phyloP scores from a whole-genome alignment of 2,113 vertebrate genomes.

The Xenopus laevis region DNA sequence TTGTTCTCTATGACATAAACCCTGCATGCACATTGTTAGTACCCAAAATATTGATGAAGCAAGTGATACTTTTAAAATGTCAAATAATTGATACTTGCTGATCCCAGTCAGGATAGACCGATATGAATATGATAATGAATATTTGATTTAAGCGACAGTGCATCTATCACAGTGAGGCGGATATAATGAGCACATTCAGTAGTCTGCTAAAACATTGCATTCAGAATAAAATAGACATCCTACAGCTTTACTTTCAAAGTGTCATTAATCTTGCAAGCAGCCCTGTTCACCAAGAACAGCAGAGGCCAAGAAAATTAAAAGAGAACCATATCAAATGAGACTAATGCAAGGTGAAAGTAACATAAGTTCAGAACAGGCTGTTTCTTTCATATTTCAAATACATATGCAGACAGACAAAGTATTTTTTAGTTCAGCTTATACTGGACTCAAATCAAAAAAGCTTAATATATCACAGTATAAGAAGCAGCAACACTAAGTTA shows the following conservation, averaged over 20 bases:
- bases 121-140: too few species aligned
- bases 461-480: not conserved
- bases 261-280: conserved; percentile 24
- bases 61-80: too few species aligned
- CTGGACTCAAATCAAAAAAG: conserved; percentile 15
- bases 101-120: too few species aligned
- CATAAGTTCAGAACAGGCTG: conserved; percentile 29
- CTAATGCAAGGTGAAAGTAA: conserved; percentile 32
- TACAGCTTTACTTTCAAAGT: conserved; percentile 7
- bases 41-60: too few species aligned
- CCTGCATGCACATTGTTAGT: too few species aligned
- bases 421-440: conserved; percentile 5
- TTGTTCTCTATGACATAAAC: too few species aligned
- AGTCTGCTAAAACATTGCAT: not conserved
- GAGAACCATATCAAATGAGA: conserved; percentile 12
- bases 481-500: too few species aligned
- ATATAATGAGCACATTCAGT: too few species aligned
- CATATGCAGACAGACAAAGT: conserved; percentile 5
- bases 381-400: conserved; percentile 12
- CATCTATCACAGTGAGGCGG: too few species aligned
- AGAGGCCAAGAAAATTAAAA: conserved; percentile 13
- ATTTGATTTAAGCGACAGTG: too few species aligned
- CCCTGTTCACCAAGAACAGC: too few species aligned
- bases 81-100: too few species aligned
- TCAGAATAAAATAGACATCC: not conserved